A percentile compares a stretch with the other conserved stretches of the same genome.
Conservation (phyloP, 2,797 vertebrate genomes). For the Melanotaenia trifasciata region DNA sequence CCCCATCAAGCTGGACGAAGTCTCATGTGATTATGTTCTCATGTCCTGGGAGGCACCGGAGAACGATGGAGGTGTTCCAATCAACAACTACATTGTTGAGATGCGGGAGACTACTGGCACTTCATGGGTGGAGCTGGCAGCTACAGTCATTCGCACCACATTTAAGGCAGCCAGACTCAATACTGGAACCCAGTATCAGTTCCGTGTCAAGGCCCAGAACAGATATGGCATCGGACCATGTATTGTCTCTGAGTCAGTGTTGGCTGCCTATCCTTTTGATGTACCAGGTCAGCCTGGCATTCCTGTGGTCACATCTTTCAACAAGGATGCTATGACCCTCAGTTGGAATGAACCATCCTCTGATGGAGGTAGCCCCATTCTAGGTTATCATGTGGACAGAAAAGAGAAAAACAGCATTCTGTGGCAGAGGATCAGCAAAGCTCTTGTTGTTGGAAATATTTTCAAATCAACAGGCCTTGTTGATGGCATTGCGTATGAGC, state of each 20-base stretch:
- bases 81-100: slow-evolving; percentile 97
- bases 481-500: slow-evolving; percentile 96
- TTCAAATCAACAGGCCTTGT: slow-evolving; percentile 95
- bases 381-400: slow-evolving; percentile 97
- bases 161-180: slow-evolving; percentile 94
- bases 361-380: slow-evolving; percentile 94
- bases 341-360: slow-evolving; percentile 95
- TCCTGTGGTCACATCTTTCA: slow-evolving; percentile 90
- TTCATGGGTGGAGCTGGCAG: slow-evolving; percentile 93
- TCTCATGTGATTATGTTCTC: slow-evolving; percentile 94
- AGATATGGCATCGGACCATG: slow-evolving; percentile 93
- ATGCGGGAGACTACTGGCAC: slow-evolving; percentile 97
- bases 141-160: slow-evolving; percentile 96
- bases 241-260: slow-evolving; percentile 87
- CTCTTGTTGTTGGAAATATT: slow-evolving; percentile 92
- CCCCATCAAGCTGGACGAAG: slow-evolving; percentile 95
- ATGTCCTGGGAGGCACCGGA: slow-evolving; percentile 97
- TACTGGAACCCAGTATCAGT: slow-evolving; percentile 94
- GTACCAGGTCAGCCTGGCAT: slow-evolving; percentile 94
- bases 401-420: slow-evolving; percentile 98
- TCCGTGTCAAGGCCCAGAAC: slow-evolving; percentile 97
- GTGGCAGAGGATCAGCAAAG: slow-evolving; percentile 95
- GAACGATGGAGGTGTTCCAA: slow-evolving; percentile 96
- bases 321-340: slow-evolving; percentile 93
- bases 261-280: slow-evolving; percentile 97